Conservation (phyloP, 2,797 vertebrate genomes). For the Danio kyathit region DNA sequence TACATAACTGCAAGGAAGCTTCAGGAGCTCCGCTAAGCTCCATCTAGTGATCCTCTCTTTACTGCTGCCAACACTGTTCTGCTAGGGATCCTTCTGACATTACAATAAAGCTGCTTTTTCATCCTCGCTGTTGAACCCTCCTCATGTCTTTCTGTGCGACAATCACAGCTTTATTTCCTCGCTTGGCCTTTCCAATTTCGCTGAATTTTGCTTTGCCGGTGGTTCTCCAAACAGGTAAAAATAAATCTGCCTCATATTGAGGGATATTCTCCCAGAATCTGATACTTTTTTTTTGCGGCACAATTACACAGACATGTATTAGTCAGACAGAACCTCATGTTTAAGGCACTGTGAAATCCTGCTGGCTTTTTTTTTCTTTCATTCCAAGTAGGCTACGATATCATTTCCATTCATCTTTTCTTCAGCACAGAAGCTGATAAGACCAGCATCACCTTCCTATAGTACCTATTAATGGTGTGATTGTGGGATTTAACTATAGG, state of each 20-base stretch:
- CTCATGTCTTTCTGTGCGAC: conserved; percentile 10
- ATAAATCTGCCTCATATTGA: conserved; percentile 4
- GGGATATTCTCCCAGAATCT: conserved; percentile 15
- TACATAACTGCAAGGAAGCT: background rate
- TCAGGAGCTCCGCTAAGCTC: conserved; percentile 27
- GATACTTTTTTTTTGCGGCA: conserved; percentile 6
- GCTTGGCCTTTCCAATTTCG: conserved; percentile 26
- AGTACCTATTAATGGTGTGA: conserved; percentile 9
- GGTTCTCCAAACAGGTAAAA: conserved; percentile 11
- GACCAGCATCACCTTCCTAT: conserved; percentile 10
- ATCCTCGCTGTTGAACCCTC: conserved; percentile 41
- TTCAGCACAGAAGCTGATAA: conserved; percentile 19
- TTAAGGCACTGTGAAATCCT: background rate
- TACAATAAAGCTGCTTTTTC: conserved; percentile 48
- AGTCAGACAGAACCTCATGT: conserved; percentile 3
- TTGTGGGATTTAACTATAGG: background rate
- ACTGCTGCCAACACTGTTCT: conserved; percentile 24
- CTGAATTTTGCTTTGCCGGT: conserved; percentile 14
- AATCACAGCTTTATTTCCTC: conserved; percentile 40
- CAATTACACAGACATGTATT: conserved; percentile 15
- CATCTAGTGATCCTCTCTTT: conserved; percentile 29
- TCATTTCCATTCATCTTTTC: conserved; percentile 15
- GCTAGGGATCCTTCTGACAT: conserved; percentile 24
- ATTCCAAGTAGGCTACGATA: conserved; percentile 26
- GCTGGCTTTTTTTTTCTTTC: conserved; percentile 19